These are phyloP conservation scores for Corticium candelabrum DNA, from an alignment of 37 sponge, comb jelly and placozoan species.

Conservation along the genomic window DNA sequence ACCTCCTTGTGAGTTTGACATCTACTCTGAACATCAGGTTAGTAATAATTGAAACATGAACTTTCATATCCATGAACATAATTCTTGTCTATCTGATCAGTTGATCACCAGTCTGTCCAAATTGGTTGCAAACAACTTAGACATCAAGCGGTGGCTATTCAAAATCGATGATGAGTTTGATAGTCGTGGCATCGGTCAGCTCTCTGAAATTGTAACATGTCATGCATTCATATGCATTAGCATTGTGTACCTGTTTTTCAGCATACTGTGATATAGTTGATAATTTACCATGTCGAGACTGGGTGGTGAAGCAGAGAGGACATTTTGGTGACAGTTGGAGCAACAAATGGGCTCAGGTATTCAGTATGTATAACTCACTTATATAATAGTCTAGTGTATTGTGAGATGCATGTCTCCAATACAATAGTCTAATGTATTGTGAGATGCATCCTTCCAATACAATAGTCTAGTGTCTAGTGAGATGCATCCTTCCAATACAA, in stretches of 20 bases:
- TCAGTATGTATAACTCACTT: not conserved
- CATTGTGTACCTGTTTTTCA: not conserved
- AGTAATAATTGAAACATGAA: no score
- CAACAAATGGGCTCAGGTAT: conserved; percentile 68
- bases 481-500: no score
- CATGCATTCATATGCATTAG: not conserved
- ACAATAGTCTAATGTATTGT: no score
- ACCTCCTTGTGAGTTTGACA: conserved; percentile 60
- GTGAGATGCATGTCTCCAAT: no score
- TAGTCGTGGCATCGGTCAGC: conserved; percentile 41
- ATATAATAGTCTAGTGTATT: no score
- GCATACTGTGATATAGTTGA: conserved; percentile 79
- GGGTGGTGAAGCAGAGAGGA: conserved; percentile 71
- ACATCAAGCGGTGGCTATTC: conserved; percentile 64
- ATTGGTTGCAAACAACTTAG: conserved; percentile 48
- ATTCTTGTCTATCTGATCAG: no score
- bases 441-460: no score
- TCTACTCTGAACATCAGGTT: conserved; percentile 67
- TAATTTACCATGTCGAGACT: conserved; percentile 48
- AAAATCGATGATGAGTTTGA: conserved; percentile 57
- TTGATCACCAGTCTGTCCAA: conserved; percentile 21
- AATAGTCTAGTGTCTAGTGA: no score
- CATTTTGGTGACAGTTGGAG: conserved; percentile 76
- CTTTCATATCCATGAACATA: no score
- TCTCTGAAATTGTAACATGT: no score